These are phyloP conservation scores for Apodemus agrarius DNA, from an alignment of 2,797 vertebrate species.

Conservation along the genomic window DNA sequence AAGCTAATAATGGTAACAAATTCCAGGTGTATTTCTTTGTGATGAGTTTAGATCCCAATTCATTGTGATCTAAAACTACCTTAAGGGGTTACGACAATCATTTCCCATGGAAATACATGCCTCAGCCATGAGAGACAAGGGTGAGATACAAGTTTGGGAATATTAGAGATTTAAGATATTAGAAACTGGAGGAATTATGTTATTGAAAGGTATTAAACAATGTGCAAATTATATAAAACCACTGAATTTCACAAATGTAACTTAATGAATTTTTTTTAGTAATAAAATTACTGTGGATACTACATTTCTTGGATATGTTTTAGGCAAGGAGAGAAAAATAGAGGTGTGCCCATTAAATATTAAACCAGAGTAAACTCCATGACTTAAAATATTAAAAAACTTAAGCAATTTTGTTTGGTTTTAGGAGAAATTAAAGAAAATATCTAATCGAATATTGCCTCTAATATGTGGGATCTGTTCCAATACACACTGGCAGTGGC, in stretches of 20 bases:
- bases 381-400: conserved; percentile 70
- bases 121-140: not conserved
- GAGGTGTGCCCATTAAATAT: conserved; percentile 54
- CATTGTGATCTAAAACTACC: not conserved
- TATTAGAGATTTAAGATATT: not conserved
- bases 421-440: conserved; percentile 60
- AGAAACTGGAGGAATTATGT: not conserved
- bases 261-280: conserved; percentile 69
- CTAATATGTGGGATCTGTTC: conserved; percentile 41
- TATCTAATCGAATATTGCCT: conserved; percentile 58
- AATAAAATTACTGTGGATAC: conserved; percentile 73
- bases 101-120: not conserved
- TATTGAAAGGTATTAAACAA: not conserved
- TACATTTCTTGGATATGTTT: conserved; percentile 72
- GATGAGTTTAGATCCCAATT: not conserved
- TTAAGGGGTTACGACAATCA: not conserved
- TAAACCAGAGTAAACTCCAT: conserved; percentile 63
- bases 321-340: conserved; percentile 58
- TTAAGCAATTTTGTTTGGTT: conserved; percentile 56
- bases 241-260: conserved; percentile 46
- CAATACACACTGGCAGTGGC: not conserved
- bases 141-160: not conserved
- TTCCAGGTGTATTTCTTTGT: not conserved
- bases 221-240: conserved; percentile 51
- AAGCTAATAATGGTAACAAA: not conserved